A percentile compares a stretch with the other conserved stretches of the same genome.
Evolutionary conservation across 2,888 invertebrate genomes (phyloP).

Genomic region (Andrena camellia): DNA sequence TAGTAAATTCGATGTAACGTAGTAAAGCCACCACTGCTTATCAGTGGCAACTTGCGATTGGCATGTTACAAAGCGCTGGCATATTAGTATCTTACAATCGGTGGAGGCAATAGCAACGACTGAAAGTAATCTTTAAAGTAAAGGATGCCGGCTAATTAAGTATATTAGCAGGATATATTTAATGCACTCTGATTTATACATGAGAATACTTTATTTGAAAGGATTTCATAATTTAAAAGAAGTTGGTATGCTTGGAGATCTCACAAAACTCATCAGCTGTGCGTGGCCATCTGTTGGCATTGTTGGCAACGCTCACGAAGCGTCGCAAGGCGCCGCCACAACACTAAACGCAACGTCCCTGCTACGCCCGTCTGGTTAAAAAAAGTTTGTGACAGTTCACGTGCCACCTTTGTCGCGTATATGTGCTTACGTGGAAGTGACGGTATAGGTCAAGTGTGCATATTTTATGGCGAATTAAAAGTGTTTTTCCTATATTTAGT

Average conservation of each 20-base stretch:
- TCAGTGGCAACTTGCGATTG: too few relatives aligned
- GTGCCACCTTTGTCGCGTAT: neutral
- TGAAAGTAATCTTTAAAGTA: too few relatives aligned
- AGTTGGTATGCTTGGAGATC: neutral
- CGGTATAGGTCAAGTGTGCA: constrained; percentile 9
- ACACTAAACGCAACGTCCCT: neutral
- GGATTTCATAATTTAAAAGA: neutral
- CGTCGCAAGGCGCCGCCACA: neutral
- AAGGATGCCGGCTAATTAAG: too few relatives aligned
- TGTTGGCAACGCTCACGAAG: neutral
- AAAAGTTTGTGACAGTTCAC: constrained; percentile 7
- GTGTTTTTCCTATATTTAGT: constrained; percentile 31
- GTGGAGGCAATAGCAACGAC: too few relatives aligned
- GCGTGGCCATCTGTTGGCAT: constrained; percentile 11
- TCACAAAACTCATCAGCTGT: neutral
- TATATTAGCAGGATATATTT: too few relatives aligned
- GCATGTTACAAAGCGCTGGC: too few relatives aligned
- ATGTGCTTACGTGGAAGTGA: constrained; percentile 56
- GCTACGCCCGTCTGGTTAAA: neutral
- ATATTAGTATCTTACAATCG: too few relatives aligned
- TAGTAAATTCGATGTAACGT: too few relatives aligned
- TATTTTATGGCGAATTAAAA: constrained; percentile 29
- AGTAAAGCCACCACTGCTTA: too few relatives aligned
- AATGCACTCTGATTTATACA: too few relatives aligned
- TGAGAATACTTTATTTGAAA: neutral